Conservation (phyloP, 2,797 vertebrate genomes). For the Pseudotriccus pelzelni region DNA sequence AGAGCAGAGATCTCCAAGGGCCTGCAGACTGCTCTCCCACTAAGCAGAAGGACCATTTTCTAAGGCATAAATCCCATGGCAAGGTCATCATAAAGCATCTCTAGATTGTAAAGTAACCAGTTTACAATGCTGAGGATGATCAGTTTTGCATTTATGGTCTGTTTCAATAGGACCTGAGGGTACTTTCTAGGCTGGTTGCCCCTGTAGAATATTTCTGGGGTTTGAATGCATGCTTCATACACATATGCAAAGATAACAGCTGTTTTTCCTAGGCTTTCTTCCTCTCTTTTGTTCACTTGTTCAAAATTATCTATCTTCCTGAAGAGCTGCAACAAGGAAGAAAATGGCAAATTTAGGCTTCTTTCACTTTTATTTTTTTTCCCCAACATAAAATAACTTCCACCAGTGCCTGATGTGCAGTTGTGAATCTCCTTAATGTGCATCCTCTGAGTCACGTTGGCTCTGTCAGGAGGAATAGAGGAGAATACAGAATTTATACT, state of each 20-base stretch:
- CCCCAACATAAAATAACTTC: not conserved
- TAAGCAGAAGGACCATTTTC: not conserved
- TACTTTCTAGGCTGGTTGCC: not conserved
- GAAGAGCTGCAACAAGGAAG: not conserved
- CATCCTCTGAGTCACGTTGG: not conserved
- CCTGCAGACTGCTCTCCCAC: not conserved
- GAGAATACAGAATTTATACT: not conserved
- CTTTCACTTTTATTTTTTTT: not conserved
- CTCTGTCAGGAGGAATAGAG: not conserved
- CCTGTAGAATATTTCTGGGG: not conserved
- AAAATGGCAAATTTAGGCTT: slow-evolving; percentile 20
- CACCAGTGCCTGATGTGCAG: not conserved
- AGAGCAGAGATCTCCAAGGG: not conserved
- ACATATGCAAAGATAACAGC: not conserved
- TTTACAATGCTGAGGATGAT: not conserved
- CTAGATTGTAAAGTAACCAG: not conserved
- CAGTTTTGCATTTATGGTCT: not conserved
- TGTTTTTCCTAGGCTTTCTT: slow-evolving; percentile 1
- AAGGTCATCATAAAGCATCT: not conserved
- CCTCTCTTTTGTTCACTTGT: not conserved
- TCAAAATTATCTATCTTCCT: not conserved
- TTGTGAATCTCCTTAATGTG: not conserved
- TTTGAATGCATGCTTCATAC: not conserved
- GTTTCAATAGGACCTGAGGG: not conserved
- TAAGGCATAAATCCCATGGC: not conserved